Evolutionary conservation across 2,888 invertebrate species (phyloP), one percentile per base, ranked within the genome.

Genomic region (Plebejus melissa): DNA sequence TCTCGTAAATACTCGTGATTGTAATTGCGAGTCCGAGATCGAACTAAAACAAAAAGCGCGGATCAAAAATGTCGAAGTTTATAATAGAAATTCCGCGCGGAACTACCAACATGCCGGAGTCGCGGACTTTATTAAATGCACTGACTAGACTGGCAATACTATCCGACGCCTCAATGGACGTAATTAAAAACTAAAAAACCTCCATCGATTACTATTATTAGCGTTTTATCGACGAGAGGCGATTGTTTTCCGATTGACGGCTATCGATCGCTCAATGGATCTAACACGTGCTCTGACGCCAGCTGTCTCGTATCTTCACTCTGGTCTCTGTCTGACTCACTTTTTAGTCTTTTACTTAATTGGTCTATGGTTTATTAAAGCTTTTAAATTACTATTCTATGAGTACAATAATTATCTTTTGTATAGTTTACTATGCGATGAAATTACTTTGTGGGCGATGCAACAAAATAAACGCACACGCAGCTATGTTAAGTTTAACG

Each of bases 111-210:
- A 87, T 87, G 86, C 87, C 86, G 81, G 79, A 82, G 83, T 80
- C 81, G 80, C 82, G 81, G 79, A 84, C 83, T 86, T 90, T 91
- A 93, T 92, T 93, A 93, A 91, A 89, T 85, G 87, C 87, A 88
- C 91, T 93, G 93, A 92, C 93, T 91, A 88, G 93, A 92, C 93
- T 91, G 88, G 91, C 91, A 90, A 91, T 22, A 22, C 87, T 93
- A 90, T 90, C 87, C 83, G 91, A 91, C 91, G 88, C 86, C 81
- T 90, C 86, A 91, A 93, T 91, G 90, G 88, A 84, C 85, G 85
- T 90, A 90, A 91, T 91, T 91, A 80, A 90, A 91, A 90, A 89
- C 90, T 91, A 80, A 90, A 91, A 90, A 89, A 89, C 87, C 90
- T 91, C 89, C 88, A 90, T 90, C 89, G 90, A 89, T 89, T 90